Evolutionary conservation across 2,888 invertebrate species (phyloP).

Genomic region (Pristionchus entomophagus): DNA sequence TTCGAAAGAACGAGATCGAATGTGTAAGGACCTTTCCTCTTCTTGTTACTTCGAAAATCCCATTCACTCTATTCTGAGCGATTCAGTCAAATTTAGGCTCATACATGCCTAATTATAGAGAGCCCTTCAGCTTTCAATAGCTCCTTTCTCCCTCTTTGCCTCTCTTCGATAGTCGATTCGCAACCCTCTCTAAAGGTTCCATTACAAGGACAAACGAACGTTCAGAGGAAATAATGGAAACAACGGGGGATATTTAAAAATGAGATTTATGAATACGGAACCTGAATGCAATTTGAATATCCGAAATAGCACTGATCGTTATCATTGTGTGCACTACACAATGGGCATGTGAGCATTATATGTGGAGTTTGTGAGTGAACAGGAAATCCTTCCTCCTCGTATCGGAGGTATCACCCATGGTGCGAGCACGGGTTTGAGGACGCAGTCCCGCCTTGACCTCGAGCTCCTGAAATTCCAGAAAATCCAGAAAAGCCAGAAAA

Average conservation of each 20-base stretch:
- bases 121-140: constrained; percentile 26
- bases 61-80: constrained; percentile 6
- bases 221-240: not conserved
- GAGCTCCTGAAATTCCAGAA: not conserved
- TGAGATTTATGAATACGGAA: too few relatives aligned
- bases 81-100: not conserved
- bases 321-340: not conserved
- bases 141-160: not conserved
- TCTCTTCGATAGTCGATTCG: not conserved
- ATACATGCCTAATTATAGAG: constrained; percentile 20
- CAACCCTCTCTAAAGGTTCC: constrained; percentile 10
- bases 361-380: not conserved
- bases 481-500: too few relatives aligned
- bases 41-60: constrained; percentile 2
- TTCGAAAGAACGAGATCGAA: not conserved
- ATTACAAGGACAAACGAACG: not conserved
- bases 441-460: constrained; percentile 2
- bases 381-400: not conserved
- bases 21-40: not conserved
- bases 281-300: not conserved
- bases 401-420: not conserved
- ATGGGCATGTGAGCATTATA: not conserved
- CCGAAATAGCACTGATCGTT: not conserved
- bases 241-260: not conserved
- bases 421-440: not conserved